phyloP scores from a whole-genome alignment of 2,888 invertebrate genomes.

The Melanostoma mellinum region DNA sequence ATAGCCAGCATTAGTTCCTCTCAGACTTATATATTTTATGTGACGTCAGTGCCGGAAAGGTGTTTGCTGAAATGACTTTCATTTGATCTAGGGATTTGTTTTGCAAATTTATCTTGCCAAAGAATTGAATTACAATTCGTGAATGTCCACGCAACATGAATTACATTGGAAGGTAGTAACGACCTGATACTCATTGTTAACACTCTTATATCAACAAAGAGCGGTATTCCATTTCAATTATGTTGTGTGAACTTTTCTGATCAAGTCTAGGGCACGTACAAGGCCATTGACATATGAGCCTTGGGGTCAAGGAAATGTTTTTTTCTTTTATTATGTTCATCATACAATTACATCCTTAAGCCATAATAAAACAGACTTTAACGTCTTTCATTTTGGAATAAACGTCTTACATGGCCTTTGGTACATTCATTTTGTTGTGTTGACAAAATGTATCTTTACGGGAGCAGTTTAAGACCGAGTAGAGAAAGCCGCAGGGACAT shows the following conservation, averaged over 20 bases:
- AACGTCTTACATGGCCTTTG: slow-evolving; percentile 22
- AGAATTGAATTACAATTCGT: not conserved
- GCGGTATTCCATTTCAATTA: not conserved
- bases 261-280: not conserved
- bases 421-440: slow-evolving; percentile 29
- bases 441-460: slow-evolving; percentile 58
- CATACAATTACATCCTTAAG: slow-evolving; percentile 20
- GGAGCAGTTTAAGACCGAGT: slow-evolving; percentile 32
- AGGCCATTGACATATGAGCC: slow-evolving; percentile 3
- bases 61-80: not conserved
- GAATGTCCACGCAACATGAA: too few relatives aligned
- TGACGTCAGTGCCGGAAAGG: slow-evolving; percentile 7
- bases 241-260: slow-evolving; percentile 15
- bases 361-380: not conserved
- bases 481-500: slow-evolving; percentile 46
- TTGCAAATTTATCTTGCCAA: not conserved
- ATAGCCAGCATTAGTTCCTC: not conserved
- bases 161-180: too few relatives aligned
- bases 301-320: not conserved
- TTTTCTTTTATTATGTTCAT: slow-evolving; percentile 11
- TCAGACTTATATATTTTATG: not conserved
- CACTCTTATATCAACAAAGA: too few relatives aligned
- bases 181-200: too few relatives aligned
- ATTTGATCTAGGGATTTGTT: not conserved
- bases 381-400: slow-evolving; percentile 12